Percentiles rank a stretch among this genome's conserved stretches.
These are phyloP conservation scores for Drosophila santomea DNA, from an alignment of 1,140 invertebrate species.

Conservation along the genomic window DNA sequence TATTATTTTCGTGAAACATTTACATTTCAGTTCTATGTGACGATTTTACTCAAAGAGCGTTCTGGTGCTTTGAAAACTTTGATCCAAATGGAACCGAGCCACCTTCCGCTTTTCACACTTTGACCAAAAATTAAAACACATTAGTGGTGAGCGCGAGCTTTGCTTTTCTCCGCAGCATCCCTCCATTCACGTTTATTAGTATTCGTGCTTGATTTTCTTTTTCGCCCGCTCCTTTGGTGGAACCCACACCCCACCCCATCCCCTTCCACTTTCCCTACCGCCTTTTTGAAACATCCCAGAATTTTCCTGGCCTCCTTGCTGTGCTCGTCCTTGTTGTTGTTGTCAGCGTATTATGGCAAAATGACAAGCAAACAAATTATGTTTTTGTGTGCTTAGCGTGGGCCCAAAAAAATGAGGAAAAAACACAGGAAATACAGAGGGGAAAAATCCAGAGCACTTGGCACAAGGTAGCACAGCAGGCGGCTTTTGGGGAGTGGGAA, in stretches of 20 bases:
- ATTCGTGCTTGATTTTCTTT: constrained; percentile 56
- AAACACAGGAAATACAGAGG: constrained; percentile 9
- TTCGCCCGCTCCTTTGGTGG: constrained; percentile 1
- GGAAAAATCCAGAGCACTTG: constrained; percentile 50
- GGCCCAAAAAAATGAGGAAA: constrained; percentile 36
- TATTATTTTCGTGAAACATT: too few relatives aligned
- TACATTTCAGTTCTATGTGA: too few relatives aligned
- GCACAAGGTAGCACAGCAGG: constrained; percentile 44
- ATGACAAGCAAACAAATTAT: constrained; percentile 81
- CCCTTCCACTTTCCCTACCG: background rate
- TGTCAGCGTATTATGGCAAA: constrained; percentile 74
- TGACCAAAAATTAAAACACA: constrained; percentile 65
- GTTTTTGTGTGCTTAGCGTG: constrained; percentile 76
- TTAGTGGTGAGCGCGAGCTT: constrained; percentile 62
- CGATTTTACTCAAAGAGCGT: constrained; percentile 14
- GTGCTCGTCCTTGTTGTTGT: constrained; percentile 42
- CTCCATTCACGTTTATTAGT: constrained; percentile 46
- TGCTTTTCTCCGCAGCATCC: constrained; percentile 28
- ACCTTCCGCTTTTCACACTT: constrained; percentile 24
- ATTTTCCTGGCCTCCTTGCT: constrained; percentile 24
- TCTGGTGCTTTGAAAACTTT: background rate
- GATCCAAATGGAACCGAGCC: background rate
- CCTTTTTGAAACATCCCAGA: background rate
- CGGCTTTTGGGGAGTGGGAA: background rate
- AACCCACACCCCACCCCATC: background rate